These are phyloP conservation scores for Trinectes maculatus DNA, from an alignment of 2,113 vertebrate genomes.

Conservation along the genomic window DNA sequence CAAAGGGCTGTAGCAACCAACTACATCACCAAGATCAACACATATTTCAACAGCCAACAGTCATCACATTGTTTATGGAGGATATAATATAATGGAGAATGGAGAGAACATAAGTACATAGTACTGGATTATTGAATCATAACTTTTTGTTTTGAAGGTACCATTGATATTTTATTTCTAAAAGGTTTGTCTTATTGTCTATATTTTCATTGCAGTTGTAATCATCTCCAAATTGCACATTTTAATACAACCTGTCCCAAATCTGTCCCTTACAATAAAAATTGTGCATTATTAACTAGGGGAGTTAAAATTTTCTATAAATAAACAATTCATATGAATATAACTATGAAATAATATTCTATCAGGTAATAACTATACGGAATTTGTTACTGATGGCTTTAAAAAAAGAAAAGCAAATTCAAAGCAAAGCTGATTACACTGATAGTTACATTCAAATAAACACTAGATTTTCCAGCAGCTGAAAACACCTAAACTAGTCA, in stretches of 20 bases:
- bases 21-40: conserved; percentile 66
- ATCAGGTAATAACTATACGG: too few species aligned
- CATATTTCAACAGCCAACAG: conserved; percentile 56
- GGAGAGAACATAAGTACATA: not conserved
- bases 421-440: too few species aligned
- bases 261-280: too few species aligned
- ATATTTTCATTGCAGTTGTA: not conserved
- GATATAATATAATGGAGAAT: conserved; percentile 15
- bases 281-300: too few species aligned
- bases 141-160: not conserved
- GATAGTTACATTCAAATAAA: not conserved
- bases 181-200: not conserved
- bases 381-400: too few species aligned
- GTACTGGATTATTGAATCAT: not conserved
- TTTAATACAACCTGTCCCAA: too few species aligned
- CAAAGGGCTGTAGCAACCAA: conserved; percentile 63
- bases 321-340: too few species aligned
- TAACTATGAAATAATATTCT: too few species aligned
- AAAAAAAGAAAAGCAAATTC: too few species aligned
- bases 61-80: conserved; percentile 50
- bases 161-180: not conserved
- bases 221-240: not conserved
- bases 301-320: too few species aligned
- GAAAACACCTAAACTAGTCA: not conserved
- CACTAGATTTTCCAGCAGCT: not conserved